Conservation (phyloP, 2,888 invertebrate genomes). For the Candidula unifasciata region DNA sequence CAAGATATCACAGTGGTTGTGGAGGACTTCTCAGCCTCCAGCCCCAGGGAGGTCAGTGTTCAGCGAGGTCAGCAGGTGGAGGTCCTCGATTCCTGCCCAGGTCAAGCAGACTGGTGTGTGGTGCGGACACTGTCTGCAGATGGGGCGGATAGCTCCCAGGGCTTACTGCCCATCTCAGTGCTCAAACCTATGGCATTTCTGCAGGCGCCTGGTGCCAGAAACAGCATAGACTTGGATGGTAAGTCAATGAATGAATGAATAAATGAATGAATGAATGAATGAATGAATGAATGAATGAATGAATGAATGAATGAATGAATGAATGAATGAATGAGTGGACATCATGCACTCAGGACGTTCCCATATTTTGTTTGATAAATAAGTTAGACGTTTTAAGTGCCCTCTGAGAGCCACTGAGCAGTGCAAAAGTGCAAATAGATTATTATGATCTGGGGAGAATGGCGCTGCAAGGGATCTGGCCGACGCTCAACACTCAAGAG, state of each 20-base stretch:
- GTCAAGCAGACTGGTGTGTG: conserved; percentile 78
- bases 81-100: conserved; percentile 85
- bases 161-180: conserved; percentile 77
- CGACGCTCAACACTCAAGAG: too few relatives aligned
- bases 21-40: conserved; percentile 87
- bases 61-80: conserved; percentile 95
- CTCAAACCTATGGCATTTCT: conserved; percentile 76
- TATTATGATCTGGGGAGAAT: too few relatives aligned
- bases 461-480: too few relatives aligned
- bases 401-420: too few relatives aligned
- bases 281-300: too few relatives aligned
- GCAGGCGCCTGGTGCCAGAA: conserved; percentile 68
- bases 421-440: too few relatives aligned
- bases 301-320: too few relatives aligned
- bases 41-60: conserved; percentile 89
- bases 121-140: conserved; percentile 72
- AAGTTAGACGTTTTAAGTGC: too few relatives aligned
- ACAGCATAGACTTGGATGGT: conserved; percentile 77
- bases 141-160: conserved; percentile 70
- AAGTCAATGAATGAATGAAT: conserved; percentile 54
- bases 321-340: too few relatives aligned
- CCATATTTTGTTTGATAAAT: too few relatives aligned
- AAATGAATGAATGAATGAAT: too few relatives aligned
- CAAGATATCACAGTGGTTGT: conserved; percentile 70
- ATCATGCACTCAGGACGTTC: too few relatives aligned